phyloP scores from a whole-genome alignment of 2,113 vertebrate genomes.

The Microtus oregoni region DNA sequence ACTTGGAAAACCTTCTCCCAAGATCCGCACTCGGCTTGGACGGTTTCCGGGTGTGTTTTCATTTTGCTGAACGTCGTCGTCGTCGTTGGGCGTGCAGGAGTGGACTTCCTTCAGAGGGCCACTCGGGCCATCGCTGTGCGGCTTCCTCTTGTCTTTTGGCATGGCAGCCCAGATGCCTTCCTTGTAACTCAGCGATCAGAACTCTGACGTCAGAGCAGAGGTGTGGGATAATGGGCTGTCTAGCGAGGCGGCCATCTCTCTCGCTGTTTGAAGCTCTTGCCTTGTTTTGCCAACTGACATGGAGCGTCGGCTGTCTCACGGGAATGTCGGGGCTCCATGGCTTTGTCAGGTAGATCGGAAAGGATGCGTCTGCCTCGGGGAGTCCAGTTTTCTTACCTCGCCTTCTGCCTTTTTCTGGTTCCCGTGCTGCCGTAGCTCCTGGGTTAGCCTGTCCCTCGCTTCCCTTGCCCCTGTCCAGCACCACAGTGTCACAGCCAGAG shows the following conservation, averaged over 20 bases:
- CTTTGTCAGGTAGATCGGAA: not conserved
- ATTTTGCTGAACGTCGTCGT: not conserved
- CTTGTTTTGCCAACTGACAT: not conserved
- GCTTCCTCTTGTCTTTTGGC: conserved; percentile 20
- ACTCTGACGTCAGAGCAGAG: not conserved
- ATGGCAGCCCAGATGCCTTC: not conserved
- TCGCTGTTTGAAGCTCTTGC: conserved; percentile 26
- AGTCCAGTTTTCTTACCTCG: not conserved
- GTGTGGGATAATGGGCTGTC: not conserved
- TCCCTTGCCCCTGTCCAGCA: not conserved
- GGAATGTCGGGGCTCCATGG: not conserved
- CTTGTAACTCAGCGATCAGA: conserved; percentile 17
- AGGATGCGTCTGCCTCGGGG: not conserved
- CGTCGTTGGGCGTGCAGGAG: not conserved
- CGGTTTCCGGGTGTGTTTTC: conserved; percentile 42
- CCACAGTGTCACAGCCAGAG: not conserved
- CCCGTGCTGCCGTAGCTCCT: not conserved
- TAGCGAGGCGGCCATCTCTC: not conserved
- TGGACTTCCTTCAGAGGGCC: not conserved
- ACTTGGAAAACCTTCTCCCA: conserved; percentile 11
- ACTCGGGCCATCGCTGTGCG: not conserved
- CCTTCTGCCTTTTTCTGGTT: not conserved
- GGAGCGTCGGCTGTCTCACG: too few relatives aligned
- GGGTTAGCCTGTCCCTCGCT: not conserved
- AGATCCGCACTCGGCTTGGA: not conserved